Base-by-base conservation (phyloP, 2,797 vertebrate genomes). In the Brotula barbata region DNA sequence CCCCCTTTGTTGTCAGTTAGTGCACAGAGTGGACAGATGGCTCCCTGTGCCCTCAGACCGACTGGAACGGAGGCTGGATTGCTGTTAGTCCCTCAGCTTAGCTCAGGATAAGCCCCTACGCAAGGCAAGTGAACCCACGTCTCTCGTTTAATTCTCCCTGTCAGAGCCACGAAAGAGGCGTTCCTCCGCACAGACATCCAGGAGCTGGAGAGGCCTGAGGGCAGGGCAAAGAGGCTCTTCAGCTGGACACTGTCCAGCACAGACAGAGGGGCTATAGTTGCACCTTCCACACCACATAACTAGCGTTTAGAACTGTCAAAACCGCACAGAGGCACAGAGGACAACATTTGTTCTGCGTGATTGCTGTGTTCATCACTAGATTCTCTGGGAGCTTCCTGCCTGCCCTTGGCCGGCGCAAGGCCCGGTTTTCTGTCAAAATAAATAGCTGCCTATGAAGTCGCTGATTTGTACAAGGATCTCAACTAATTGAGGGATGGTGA, bases 1-100 rank as follows among this genome's bases (percentile, higher is more conserved):
- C 78, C 82, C 85, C 88, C 87, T 89, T 90, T 90, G 86, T 90
- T 93, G 84, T 91, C 86, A 88, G 84, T 87, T 88, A 85, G 78
- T 85, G 85, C 89, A 86, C 88, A 79, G 85, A 90, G 76, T 89
- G 91, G 91, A 91, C 93, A 93, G 93, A 94, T 92, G 93, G 94
- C 91, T 89, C 75, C 88, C 85, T 84, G 71, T 93, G 91, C 91
- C 90, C 91, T 86, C 80, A 91, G 89, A 89, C 88, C 88, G 81
- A 86, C 86, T 90, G 77, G 83, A 91, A 84, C 57, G 57, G 80
- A 91, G 87, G 87, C 87, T 87, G 92, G 88, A 89, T 88, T 91
- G 87, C 89, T 90, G 82, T 89, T 90, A 89, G 85, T 89, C 83
- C 88, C 81, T 89, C 90, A 89, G 90, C 88, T 94, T 92, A 93